phyloP scores from a whole-genome alignment of 2,888 invertebrate genomes.

The Phymatocera aterrima region DNA sequence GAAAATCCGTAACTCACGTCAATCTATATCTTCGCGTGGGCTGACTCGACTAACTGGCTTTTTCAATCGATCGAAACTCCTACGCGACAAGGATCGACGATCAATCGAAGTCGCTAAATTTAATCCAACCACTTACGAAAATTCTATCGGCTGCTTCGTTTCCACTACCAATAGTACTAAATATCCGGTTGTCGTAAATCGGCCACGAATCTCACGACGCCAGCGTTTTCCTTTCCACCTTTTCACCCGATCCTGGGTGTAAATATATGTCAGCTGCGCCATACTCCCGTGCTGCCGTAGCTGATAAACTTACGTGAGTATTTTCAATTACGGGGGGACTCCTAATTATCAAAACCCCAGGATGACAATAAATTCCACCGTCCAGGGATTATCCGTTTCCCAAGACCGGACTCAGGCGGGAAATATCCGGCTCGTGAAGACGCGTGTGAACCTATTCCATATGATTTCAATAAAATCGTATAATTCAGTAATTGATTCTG shows the following conservation, averaged over 20 bases:
- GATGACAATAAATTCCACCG: slow-evolving; percentile 23
- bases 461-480: too few species aligned
- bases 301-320: slow-evolving; percentile 7
- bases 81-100: slow-evolving; percentile 9
- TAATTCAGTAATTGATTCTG: neutral
- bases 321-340: slow-evolving; percentile 25
- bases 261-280: neutral
- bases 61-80: slow-evolving; percentile 1
- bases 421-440: slow-evolving; percentile 6
- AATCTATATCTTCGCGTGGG: neutral
- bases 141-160: slow-evolving; percentile 31
- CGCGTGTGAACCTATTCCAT: neutral
- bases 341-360: slow-evolving; percentile 35
- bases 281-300: neutral
- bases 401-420: neutral
- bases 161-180: slow-evolving; percentile 10
- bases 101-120: slow-evolving; percentile 38
- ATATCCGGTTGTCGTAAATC: slow-evolving; percentile 39
- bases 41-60: slow-evolving; percentile 9
- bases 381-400: slow-evolving; percentile 27
- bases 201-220: slow-evolving; percentile 13
- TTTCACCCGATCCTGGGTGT: neutral
- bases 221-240: slow-evolving; percentile 15
- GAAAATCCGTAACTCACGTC: slow-evolving; percentile 28
- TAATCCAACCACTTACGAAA: slow-evolving; percentile 29